Evolutionary conservation across 23 tunicate species (phyloP).

Genomic region (Halocynthia aurantium): DNA sequence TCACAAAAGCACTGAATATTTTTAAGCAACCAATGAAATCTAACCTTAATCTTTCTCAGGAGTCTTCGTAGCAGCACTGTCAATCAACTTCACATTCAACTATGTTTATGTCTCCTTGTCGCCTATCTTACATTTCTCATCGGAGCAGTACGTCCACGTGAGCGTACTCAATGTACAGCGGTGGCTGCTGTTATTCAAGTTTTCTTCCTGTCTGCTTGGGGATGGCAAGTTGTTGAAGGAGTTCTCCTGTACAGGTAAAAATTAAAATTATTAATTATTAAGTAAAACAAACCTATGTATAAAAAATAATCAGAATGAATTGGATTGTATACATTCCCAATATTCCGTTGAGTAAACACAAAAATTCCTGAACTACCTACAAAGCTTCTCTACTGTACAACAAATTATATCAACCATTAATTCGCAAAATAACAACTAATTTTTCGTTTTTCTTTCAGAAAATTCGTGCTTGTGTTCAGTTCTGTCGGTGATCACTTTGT

Average conservation of each 20-base stretch:
- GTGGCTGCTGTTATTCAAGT: not conserved
- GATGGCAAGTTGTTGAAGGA: slow-evolving; percentile 1
- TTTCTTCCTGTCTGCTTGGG: slow-evolving; percentile 2
- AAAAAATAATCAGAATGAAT: no score
- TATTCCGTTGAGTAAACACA: no score
- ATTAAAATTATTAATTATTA: not conserved
- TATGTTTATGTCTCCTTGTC: not conserved
- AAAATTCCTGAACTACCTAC: no score
- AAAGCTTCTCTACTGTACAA: no score
- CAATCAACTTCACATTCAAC: slow-evolving; percentile 4
- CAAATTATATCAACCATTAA: no score
- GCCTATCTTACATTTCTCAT: slow-evolving; percentile 7
- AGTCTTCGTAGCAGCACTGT: not conserved
- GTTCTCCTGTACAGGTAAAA: not conserved
- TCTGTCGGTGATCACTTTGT: not conserved
- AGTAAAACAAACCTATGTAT: no score
- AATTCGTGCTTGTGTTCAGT: not conserved
- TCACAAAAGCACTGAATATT: not conserved
- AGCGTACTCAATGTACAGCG: not conserved
- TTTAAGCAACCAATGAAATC: not conserved
- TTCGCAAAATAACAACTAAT: no score
- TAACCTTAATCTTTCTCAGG: not conserved
- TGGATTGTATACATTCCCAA: no score
- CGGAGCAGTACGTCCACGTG: slow-evolving; percentile 1
- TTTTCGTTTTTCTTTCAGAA: not conserved